Base-by-base conservation (phyloP, 2,797 vertebrate species). In the Melanotaenia nigrans region DNA sequence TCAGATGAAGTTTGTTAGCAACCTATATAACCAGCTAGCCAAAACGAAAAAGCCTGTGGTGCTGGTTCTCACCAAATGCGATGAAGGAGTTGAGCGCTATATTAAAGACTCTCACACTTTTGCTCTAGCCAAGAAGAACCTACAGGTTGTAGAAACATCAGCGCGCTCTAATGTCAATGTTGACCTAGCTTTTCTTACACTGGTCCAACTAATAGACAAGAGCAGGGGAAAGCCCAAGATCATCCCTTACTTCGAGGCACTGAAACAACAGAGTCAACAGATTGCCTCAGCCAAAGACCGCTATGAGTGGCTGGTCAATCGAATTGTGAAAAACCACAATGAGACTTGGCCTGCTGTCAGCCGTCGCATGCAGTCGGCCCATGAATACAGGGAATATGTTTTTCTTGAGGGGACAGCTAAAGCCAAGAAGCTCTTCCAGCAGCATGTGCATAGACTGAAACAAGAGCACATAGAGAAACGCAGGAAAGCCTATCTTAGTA, bases 61-160 rank as follows among this genome's bases (percentile, higher is more conserved):
- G 75, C 89, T 99, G 81, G 96, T 96, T 73, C 93, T 99, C 83
- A 98, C 96, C 0, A 99, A 99, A 90, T 99, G 97, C 35, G 98
- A 99, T 56, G 98, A 99, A 90, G 98, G 98, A 1, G 98, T 99
- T 60, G 98, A 99, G 93, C 95, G 98, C 58, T 99, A 99, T 91
- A 99, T 99, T 87, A 94, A 98, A 82, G 98, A 99, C 78, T 96
- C 96, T 0, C 98, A 99, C 85, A 94, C 96, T 63, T 99, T 99
- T 76, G 98, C 97, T 42, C 84, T 99, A 54, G 89, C 96, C 86
- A 99, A 98, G 87, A 99, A 99, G 93, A 99, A 97, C 91, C 93
- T 99, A 22, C 98, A 98, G 90, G 97, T 99, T 24, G 96, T 99
- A 79, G 98, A 99, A 92, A 98, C 97, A 2, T 99, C 98, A 0